A percentile compares a stretch with the other conserved stretches of the same genome.
These are phyloP conservation scores for Phylloscopus trochiloides DNA, from an alignment of 2,113 vertebrate species.

Conservation along the genomic window DNA sequence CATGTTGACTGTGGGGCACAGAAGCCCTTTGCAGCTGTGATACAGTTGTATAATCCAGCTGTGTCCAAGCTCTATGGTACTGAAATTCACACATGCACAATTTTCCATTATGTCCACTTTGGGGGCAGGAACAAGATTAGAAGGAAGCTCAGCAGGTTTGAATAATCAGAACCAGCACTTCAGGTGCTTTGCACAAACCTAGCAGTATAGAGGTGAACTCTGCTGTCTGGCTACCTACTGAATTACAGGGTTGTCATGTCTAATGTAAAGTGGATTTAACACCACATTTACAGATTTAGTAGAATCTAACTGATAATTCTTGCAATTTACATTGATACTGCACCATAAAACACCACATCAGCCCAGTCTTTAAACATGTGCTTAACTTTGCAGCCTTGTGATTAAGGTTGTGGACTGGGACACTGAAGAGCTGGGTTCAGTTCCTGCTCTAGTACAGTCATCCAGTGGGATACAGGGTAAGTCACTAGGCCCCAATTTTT, in stretches of 20 bases:
- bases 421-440: slow-evolving; percentile 62
- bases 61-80: fast-evolving
- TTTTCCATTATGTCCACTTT: neutral
- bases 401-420: slow-evolving; percentile 64
- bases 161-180: neutral
- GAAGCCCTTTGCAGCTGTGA: neutral
- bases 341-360: slow-evolving; percentile 4
- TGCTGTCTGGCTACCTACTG: neutral
- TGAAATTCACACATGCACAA: neutral
- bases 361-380: slow-evolving; percentile 58
- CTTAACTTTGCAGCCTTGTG: slow-evolving; percentile 68
- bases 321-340: slow-evolving; percentile 14
- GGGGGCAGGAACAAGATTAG: neutral
- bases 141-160: neutral
- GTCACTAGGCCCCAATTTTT: slow-evolving; percentile 43
- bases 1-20: neutral
- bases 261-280: neutral
- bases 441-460: slow-evolving; percentile 59
- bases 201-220: neutral
- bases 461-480: slow-evolving; percentile 57
- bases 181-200: neutral
- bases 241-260: neutral
- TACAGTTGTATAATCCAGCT: neutral
- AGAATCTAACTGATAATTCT: slow-evolving; percentile 6
- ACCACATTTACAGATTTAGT: neutral